These are phyloP conservation scores for Mechanitis mazaeus DNA, from an alignment of 2,888 invertebrate genomes.

Conservation along the genomic window DNA sequence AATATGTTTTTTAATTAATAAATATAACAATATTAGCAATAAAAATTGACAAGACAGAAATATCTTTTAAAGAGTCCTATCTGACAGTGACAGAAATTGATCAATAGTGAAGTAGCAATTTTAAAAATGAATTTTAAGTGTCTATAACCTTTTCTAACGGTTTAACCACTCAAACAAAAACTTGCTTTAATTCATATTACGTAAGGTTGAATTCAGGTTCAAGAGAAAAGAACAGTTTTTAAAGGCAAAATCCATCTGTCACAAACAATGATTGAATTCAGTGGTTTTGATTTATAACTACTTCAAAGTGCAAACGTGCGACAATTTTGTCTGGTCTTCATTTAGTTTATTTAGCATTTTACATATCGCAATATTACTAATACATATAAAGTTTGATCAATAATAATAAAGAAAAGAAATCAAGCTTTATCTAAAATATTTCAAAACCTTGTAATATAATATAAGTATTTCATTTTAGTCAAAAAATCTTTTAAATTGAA, in stretches of 20 bases:
- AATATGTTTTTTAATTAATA: too few relatives aligned
- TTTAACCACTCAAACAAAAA: conserved; percentile 11
- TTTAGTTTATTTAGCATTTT: neutral
- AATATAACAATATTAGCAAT: too few relatives aligned
- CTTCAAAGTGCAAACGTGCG: conserved; percentile 26
- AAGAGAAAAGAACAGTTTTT: conserved; percentile 13
- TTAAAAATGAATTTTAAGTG: neutral
- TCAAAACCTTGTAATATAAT: too few relatives aligned
- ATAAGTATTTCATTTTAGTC: too few relatives aligned
- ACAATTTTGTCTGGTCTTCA: neutral
- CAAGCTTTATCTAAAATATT: too few relatives aligned
- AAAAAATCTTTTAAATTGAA: too few relatives aligned
- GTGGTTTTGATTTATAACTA: conserved; percentile 37
- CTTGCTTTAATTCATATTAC: conserved; percentile 7
- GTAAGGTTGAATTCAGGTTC: conserved; percentile 27
- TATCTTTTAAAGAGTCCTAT: too few relatives aligned
- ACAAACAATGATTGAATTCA: conserved; percentile 36
- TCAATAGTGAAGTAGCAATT: conserved; percentile 1
- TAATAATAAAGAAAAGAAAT: too few relatives aligned
- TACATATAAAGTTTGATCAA: too few relatives aligned
- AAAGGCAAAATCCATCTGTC: conserved; percentile 34
- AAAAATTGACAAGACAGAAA: too few relatives aligned
- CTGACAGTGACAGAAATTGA: too few relatives aligned
- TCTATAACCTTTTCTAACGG: conserved; percentile 16
- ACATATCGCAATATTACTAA: neutral